Base-by-base conservation (phyloP, 2,888 invertebrate genomes). In the Eupithecia subfuscata region DNA sequence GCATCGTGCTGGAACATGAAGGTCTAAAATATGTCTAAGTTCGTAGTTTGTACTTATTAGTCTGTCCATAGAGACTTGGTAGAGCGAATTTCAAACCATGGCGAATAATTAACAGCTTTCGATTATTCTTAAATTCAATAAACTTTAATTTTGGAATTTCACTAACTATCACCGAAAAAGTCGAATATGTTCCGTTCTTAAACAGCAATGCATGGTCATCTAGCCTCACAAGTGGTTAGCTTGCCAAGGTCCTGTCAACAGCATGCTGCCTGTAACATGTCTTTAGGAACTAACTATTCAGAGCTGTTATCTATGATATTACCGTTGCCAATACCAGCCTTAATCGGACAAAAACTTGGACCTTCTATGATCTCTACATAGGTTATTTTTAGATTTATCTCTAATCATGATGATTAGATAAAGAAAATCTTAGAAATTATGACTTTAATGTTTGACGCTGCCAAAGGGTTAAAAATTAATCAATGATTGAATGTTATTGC, bases 191-290 rank as follows among this genome's bases (percentile, higher is more conserved):
- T 52, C 52, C 52, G n/a, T 22, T 16, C 8, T 25, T 25, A 60
- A 25, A 14, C 25, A 60, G 60, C 25, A 14, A 60, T 60, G 6
- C 60, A 25, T 25, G 25, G 25, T 60, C 25, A 60, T 60, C 60
- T 25, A 25, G 12, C 25, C 9, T 56, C 25, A 5, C 22, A 60
- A 73, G 64, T 71, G 22, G 73, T 73, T 73, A 37, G 70, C 71
- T 77, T 81, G 79, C 83, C 80, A 83, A 83, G 75, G 70, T 79
- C 37, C 76, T 79, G 82, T 83, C 79, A 68, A 71, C 73, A 73
- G 52, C 78, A 78, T 67, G 30, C 71, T 73, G 78, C 68, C 72
- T 60, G 67, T 71, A 52, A 60, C 74, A 75, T 75, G 74, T 73
- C 77, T 74, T 43, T 67, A 69, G 34, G 43, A 37, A 37, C 37